Evolutionary conservation across 2,888 invertebrate species (phyloP).

Genomic region (Scaptomyza polygonia): DNA sequence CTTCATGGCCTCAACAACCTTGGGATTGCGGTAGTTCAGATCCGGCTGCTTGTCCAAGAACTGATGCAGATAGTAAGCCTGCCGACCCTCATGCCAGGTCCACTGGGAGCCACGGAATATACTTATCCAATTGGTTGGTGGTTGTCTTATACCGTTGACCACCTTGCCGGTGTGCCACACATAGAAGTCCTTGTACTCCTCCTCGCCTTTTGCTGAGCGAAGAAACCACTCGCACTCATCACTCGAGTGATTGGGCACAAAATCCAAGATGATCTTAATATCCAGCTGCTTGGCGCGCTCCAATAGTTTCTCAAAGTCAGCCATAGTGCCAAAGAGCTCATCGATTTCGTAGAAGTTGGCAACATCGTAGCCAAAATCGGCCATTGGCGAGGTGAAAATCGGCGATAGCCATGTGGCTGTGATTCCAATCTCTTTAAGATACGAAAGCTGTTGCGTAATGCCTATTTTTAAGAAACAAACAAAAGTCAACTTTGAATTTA

Average conservation of each 20-base stretch:
- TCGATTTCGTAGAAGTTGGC: conserved; percentile 89
- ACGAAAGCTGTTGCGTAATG: conserved; percentile 86
- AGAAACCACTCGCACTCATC: conserved; percentile 92
- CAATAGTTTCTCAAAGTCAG: conserved; percentile 88
- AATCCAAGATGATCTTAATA: conserved; percentile 84
- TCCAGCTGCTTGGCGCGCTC: conserved; percentile 85
- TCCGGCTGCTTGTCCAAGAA: conserved; percentile 88
- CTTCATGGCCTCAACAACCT: conserved; percentile 85
- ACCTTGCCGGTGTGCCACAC: conserved; percentile 87
- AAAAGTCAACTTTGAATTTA: neutral
- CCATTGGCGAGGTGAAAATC: conserved; percentile 90
- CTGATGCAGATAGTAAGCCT: conserved; percentile 88
- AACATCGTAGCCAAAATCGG: conserved; percentile 92
- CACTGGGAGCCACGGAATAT: conserved; percentile 87
- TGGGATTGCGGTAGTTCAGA: conserved; percentile 86
- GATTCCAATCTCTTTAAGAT: conserved; percentile 88
- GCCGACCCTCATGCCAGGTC: conserved; percentile 86
- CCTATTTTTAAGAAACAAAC: conserved; percentile 78
- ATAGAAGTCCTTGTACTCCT: conserved; percentile 90
- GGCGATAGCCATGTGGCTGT: conserved; percentile 90
- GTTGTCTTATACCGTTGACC: conserved; percentile 76
- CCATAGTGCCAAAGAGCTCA: conserved; percentile 88
- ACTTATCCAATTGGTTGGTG: conserved; percentile 85
- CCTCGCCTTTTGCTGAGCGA: conserved; percentile 87
- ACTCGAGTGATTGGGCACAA: conserved; percentile 88